These are phyloP conservation scores for Asarcornis scutulata DNA, from an alignment of 2,113 vertebrate genomes.

Conservation along the genomic window DNA sequence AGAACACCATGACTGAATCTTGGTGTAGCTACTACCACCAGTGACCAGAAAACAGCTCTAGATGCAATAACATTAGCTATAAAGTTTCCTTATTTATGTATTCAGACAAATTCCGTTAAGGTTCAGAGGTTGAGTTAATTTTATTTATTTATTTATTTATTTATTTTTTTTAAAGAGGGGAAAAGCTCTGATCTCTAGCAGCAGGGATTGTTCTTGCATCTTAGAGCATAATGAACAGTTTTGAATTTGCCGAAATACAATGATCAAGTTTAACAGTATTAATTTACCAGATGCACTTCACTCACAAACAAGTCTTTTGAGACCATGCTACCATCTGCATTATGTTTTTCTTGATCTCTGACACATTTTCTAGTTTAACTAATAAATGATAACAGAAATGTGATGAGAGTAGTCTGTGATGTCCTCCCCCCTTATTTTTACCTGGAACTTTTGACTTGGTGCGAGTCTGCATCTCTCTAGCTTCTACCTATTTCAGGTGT, in stretches of 20 bases:
- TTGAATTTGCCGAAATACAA: background rate
- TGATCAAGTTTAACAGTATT: background rate
- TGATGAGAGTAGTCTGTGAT: background rate
- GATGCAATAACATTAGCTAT: background rate
- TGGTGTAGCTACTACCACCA: background rate
- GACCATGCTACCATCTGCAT: background rate
- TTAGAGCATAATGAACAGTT: background rate
- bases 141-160: too few species aligned
- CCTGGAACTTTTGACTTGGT: background rate
- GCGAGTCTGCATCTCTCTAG: background rate
- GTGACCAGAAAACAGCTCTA: background rate
- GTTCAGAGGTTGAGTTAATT: background rate
- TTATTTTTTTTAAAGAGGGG: background rate
- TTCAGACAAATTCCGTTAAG: background rate
- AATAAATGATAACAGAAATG: background rate
- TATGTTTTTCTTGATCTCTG: background rate
- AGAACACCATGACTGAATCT: background rate
- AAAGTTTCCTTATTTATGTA: background rate
- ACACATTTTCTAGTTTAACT: background rate
- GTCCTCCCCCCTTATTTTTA: background rate
- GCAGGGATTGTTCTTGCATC: background rate
- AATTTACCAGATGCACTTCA: background rate
- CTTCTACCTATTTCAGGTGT: background rate
- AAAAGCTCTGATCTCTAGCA: background rate
- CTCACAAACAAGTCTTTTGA: background rate